Base-by-base conservation (phyloP, 2,113 vertebrate species). In the Aplodontia rufa region DNA sequence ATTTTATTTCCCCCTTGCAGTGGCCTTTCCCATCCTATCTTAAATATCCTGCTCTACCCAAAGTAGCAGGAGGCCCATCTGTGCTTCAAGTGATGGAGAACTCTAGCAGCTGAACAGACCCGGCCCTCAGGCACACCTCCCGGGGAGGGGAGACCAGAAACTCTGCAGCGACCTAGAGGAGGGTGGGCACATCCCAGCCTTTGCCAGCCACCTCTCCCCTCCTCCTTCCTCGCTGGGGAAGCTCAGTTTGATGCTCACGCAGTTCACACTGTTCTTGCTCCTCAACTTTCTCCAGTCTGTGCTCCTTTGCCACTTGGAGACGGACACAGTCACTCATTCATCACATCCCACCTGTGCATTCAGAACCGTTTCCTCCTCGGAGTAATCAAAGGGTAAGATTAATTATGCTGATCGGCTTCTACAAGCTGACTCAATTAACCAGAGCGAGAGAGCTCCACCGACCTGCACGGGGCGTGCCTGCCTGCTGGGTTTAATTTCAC, bases 371-470 rank as follows among this genome's bases (percentile, higher is more conserved):
- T 58, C 87, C 87, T 97, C 95, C 98, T 98, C 90, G 53, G 96
- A 96, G 96, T 98, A 98, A 98, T 98, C 98, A 97, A 84, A 96
- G 81, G 75, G 89, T 97, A 96, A 98, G 97, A 96, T 98, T 98
- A 98, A 98, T 98, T 98, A 98, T 97, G 97, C 88, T 98, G 97
- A 98, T 98, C 69, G 97, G 83, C 79, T 92, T 96, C 96, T 97
- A 72, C 94, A 97, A 93, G 83, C 92, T 98, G 97, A 97, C 94
- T 97, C 94, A 97, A 98, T 98, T 98, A 98, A 94, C 96, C 92
- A 97, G 85, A 95, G 93, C 69, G 88, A 85, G 84, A 58, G 93
- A 93, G 79, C 93, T 97, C 83, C 97, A 96, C 96, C 98, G 97
- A 97, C 95, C 90, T 20, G 10, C 84, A 92, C 32, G 95, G 95